phyloP scores from a whole-genome alignment of 2,888 invertebrate species.

The Diadegma fenestrale region DNA sequence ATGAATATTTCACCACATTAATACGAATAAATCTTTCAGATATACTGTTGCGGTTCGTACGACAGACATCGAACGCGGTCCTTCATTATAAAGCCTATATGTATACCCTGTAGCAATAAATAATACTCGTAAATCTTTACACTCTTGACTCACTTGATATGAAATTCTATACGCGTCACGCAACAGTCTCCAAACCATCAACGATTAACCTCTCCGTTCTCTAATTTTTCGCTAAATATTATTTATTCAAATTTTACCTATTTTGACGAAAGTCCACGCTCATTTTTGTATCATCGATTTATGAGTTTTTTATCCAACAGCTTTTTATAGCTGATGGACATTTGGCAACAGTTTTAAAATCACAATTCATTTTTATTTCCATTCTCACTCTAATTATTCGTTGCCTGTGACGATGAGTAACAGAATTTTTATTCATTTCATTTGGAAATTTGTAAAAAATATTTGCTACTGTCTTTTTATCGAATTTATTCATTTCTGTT shows the following conservation, averaged over 20 bases:
- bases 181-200: conserved; percentile 24
- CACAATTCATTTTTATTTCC: neutral
- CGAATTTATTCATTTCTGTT: neutral
- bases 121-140: conserved; percentile 53
- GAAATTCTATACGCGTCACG: conserved; percentile 54
- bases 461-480: neutral
- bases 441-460: neutral
- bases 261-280: conserved; percentile 14
- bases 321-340: neutral
- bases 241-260: conserved; percentile 24
- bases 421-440: neutral
- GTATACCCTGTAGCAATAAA: conserved; percentile 44
- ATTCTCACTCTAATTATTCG: neutral
- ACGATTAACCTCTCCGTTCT: conserved; percentile 5
- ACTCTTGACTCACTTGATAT: conserved; percentile 38
- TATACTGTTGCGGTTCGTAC: conserved; percentile 60
- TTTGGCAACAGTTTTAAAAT: neutral
- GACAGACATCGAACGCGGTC: conserved; percentile 58
- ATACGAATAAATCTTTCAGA: conserved; percentile 57
- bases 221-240: conserved; percentile 32
- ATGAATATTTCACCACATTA: conserved; percentile 63
- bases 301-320: neutral
- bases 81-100: conserved; percentile 47
- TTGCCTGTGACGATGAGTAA: neutral
- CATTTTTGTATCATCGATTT: conserved; percentile 16